Percentiles rank a stretch among this genome's conserved stretches.
Conservation (phyloP, 2,113 vertebrate genomes). For the Pteropus alecto region DNA sequence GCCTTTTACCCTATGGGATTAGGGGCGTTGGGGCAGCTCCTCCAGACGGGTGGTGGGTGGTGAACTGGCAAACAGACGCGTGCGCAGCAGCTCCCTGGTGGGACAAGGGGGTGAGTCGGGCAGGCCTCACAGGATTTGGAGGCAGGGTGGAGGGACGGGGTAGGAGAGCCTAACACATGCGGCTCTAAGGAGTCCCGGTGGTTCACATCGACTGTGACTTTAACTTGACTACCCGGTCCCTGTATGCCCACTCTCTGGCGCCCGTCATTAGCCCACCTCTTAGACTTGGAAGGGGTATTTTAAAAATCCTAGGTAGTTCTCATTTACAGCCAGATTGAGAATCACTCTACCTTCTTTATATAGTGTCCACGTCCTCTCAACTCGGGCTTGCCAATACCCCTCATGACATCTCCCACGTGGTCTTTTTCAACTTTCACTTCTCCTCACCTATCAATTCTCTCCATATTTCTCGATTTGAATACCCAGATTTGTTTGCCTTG, state of each 20-base stretch:
- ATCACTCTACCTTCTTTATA: neutral
- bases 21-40: neutral
- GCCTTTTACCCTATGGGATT: fast-evolving
- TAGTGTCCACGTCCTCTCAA: neutral
- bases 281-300: neutral
- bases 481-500: neutral
- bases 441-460: neutral
- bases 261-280: no score
- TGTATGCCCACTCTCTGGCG: neutral
- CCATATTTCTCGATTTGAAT: fast-evolving
- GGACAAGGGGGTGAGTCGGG: neutral
- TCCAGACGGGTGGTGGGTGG: neutral
- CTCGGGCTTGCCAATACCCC: neutral
- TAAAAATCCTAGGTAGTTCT: neutral
- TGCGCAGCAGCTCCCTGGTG: neutral
- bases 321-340: neutral
- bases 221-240: no score
- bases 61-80: neutral
- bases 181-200: neutral
- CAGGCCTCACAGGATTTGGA: neutral
- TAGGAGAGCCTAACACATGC: no score
- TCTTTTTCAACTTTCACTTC: neutral
- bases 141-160: fast-evolving
- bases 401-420: neutral
- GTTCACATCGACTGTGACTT: fast-evolving